Base-by-base conservation (phyloP, 2,888 invertebrate genomes). In the Dicycla oo region DNA sequence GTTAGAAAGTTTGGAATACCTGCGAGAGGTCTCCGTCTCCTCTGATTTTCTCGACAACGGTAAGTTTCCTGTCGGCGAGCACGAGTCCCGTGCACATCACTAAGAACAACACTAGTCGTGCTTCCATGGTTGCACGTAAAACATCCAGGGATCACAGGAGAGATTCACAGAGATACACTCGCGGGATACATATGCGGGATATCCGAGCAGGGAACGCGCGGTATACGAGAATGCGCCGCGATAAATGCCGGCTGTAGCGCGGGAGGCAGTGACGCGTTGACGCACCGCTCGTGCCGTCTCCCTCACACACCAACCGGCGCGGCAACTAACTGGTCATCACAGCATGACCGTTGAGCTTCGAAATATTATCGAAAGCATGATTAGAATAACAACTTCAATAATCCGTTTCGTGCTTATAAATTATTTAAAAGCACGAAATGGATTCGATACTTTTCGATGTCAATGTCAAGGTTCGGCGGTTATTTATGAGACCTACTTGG, bases 21-120 rank as follows among this genome's bases (percentile, higher is more conserved):
- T 97, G 97, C 82, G 97, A 97, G 84, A 97, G 95, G 91, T 97
- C 97, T 77, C 96, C 91, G 93, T 97, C 97, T 91, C 96, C 96
- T 86, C 95, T 94, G 85, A 97, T 96, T 94, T 97, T 97, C 91
- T 97, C 97, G 82, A 96, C 95, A 77, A 97, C 95, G 79, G 97
- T 96, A 87, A 94, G 90, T 90, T 94, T 95, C 86, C 92, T 92
- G 68, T 95, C 94, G 53, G 92, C 94, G 23, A 86, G 78, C 56
- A 89, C 93, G 69, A 89, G 79, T 85, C 91, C 90, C 67, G 89
- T 84, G 75, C 91, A 93, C 89, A 94, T 89, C 93, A 96, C 93
- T 88, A 95, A 91, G 87, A 94, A 91, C 84, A 95, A 86, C 93
- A 95, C 94, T 83, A 90, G 84, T 78, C 88, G 91, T 89, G 90